Percentiles rank a stretch among this genome's conserved stretches.
Conservation (phyloP, 2,888 invertebrate genomes). For the Dexiosoma caninum region DNA sequence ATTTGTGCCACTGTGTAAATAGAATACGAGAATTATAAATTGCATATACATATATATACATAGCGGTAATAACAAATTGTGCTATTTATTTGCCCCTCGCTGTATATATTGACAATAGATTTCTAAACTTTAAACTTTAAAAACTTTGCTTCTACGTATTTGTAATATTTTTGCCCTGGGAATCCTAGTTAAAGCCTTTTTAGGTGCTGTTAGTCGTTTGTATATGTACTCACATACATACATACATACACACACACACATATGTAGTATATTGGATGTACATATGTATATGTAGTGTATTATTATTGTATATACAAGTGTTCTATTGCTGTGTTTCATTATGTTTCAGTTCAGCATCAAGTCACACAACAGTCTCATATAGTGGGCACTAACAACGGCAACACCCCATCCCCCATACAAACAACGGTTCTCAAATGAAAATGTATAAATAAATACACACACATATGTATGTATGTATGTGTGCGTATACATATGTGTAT, state of each 20-base stretch:
- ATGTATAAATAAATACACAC: no score
- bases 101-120: no score
- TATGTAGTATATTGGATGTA: no score
- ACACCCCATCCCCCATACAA: background rate
- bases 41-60: no score
- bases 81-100: no score
- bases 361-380: conserved; percentile 9
- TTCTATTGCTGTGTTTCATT: conserved; percentile 38
- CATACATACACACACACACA: no score
- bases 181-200: conserved; percentile 36
- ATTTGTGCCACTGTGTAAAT: no score
- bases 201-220: background rate
- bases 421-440: no score
- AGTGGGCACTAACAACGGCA: background rate
- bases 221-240: no score
- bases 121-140: no score
- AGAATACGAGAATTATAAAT: no score
- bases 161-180: conserved; percentile 44
- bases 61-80: no score
- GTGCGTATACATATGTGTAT: background rate
- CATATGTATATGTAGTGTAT: background rate
- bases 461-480: background rate
- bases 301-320: conserved; percentile 12
- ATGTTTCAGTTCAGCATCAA: conserved; percentile 48
- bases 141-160: background rate